Conservation (phyloP, 2,113 vertebrate species). For the Prionailurus bengalensis region DNA sequence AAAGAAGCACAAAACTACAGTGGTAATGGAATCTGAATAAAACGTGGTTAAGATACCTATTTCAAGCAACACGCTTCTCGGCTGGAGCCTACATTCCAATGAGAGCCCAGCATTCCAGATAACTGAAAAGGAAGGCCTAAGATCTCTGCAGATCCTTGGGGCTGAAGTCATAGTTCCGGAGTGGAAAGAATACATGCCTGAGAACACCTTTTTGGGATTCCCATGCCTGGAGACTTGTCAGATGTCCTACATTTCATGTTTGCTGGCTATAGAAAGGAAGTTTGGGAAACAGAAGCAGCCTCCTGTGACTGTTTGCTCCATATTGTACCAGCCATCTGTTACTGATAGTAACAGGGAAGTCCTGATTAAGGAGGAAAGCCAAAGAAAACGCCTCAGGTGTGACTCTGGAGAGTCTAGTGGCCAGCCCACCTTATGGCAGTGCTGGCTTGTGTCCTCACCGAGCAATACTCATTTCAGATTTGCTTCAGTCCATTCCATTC, state of each 20-base stretch:
- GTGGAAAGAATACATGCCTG: rapidly evolving
- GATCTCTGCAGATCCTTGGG: background rate
- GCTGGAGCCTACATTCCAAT: background rate
- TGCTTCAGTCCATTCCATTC: background rate
- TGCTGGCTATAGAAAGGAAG: conserved; percentile 44
- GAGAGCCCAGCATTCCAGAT: background rate
- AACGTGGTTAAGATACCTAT: background rate
- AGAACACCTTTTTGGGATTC: background rate
- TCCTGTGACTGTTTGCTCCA: background rate
- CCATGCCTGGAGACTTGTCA: background rate
- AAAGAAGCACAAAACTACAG: background rate
- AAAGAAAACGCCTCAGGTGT: background rate
- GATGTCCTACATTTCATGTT: conserved; percentile 36
- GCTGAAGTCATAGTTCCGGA: no score
- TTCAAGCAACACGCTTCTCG: conserved; percentile 1
- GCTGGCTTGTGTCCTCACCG: background rate
- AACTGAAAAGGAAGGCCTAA: background rate
- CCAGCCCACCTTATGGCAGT: background rate
- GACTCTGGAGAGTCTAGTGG: background rate
- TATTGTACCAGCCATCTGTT: conserved; percentile 57
- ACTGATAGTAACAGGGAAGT: background rate
- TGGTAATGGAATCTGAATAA: background rate
- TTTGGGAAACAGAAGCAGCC: conserved; percentile 54
- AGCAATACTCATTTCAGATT: background rate
- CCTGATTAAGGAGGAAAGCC: conserved; percentile 40